Base-by-base conservation (phyloP, 2,797 vertebrate genomes). In the Coranthus polyacanthus region DNA sequence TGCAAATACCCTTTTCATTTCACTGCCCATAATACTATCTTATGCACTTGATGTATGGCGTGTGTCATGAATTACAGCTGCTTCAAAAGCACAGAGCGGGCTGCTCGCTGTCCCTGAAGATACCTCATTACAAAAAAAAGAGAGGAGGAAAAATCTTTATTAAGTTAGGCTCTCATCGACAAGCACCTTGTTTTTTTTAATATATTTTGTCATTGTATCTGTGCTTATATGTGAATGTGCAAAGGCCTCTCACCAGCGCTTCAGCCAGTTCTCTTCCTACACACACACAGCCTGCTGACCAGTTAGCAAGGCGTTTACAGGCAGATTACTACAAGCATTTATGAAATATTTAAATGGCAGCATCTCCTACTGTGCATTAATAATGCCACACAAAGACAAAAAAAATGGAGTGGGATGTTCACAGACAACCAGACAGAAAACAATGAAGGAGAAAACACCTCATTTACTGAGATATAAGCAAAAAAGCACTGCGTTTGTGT, bases 1-100 rank as follows among this genome's bases (percentile, higher is more conserved):
- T 97, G 96, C 97, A 98, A 98, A 98, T 98, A 98, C 95, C 95
- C 96, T 99, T 99, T 99, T 98, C 97, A 97, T 98, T 96, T 95
- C 95, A 97, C 95, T 96, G 96, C 95, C 95, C 95, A 96, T 96
- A 98, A 98, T 96, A 95, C 96, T 97, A 97, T 97, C 95, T 95
- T 95, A 96, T 93, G 94, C 95, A 95, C 95, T 97, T 99, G 97
- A 98, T 98, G 96, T 97, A 98, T 98, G 95, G 96, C 93, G 94
- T 95, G 96, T 97, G 96, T 98, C 97, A 98, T 95, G 96, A 97
- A 97, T 97, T 97, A 98, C 94, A 96, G 95, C 95, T 96, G 95
- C 95, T 97, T 97, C 95, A 94, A 96, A 97, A 95, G 94, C 94
- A 94, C 93, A 92, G 94, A 94, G 94, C 92, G 92, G 91, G 88